A percentile compares a stretch with the other conserved stretches of the same genome.
phyloP scores from a whole-genome alignment of 2,797 vertebrate genomes.

The Lagodon rhomboides region DNA sequence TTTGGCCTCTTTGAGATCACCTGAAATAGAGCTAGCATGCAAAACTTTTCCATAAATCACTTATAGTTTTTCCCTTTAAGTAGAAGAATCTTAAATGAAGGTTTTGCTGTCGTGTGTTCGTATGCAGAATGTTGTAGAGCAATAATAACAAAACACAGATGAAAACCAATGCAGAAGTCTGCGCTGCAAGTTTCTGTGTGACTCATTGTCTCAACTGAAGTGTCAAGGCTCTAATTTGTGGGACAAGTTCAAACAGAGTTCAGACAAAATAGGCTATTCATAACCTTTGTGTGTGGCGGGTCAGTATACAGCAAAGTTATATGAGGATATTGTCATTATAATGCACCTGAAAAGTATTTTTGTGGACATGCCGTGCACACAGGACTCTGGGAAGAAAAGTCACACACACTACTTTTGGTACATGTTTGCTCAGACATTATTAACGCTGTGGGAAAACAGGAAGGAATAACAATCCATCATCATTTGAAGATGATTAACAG shows the following conservation, averaged over 20 bases:
- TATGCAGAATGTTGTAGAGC: not conserved
- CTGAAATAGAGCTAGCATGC: not conserved
- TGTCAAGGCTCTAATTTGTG: constrained; percentile 5
- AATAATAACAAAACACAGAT: not conserved
- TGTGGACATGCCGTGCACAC: not conserved
- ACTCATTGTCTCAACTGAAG: constrained; percentile 16
- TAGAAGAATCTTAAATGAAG: not conserved
- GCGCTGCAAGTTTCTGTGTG: constrained; percentile 8
- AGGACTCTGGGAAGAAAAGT: not conserved
- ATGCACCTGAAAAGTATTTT: not conserved
- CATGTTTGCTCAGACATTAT: not conserved
- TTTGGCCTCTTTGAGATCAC: not conserved
- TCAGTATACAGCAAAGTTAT: not conserved
- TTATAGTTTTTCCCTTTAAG: not conserved
- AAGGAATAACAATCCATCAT: not conserved
- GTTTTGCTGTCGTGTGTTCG: not conserved
- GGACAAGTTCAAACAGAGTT: constrained; percentile 47
- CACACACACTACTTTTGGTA: not conserved
- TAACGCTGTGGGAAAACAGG: not conserved
- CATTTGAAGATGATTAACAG: not conserved
- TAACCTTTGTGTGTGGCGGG: constrained; percentile 11
- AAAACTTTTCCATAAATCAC: constrained; percentile 1
- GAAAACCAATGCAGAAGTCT: not conserved
- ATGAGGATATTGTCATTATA: not conserved
- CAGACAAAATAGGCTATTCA: constrained; percentile 6